Evolutionary conservation across 1,140 invertebrate species (phyloP), one percentile per base, ranked within the genome.

Genomic region (Papilio dardanus): DNA sequence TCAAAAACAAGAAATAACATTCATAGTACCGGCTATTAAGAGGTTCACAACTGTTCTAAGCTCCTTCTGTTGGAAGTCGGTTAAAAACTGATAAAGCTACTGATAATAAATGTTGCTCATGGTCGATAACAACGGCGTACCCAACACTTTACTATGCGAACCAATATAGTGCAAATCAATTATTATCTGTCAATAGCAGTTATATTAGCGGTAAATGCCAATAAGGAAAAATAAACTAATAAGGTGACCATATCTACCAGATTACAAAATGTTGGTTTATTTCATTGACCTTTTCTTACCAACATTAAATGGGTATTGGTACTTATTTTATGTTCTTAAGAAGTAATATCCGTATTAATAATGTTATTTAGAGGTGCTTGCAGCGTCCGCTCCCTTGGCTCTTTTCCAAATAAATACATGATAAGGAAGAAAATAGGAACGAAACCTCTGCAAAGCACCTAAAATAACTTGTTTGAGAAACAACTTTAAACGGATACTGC

Each of bases 251-350:
- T 7, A 12, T n/a, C 16, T 46, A 19, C 5, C 5, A 46, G 5
- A 7, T 46, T 46, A 46, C 19, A 46, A n/a, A 46, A n/a, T 46
- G 19, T 46, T 19, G 4, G 42, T n/a, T 46, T 19, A 19, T 46
- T 46, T 46, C 21, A 24, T 21, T 50, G 19, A n/a, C 42, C 46
- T 76, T 71, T 75, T 37, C 24, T 28, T 50, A 40, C n/a, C n/a
- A n/a, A n/a, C n/a, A n/a, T n/a, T n/a, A n/a, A n/a, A n/a, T n/a
- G n/a, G n/a, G n/a, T n/a, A n/a, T n/a, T n/a, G n/a, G n/a, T n/a
- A 42, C 35, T 40, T 31, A 50, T 21, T 65, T 66, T 19, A 74
- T 66, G 14, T 33, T 42, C 54, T 42, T 68, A 24, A 75, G 74
- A 66, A 54, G 58, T 54, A 54, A 54, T 21, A 54, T 24, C 50